Conservation (phyloP, 2,113 vertebrate species). For the Notiomystis cincta region DNA sequence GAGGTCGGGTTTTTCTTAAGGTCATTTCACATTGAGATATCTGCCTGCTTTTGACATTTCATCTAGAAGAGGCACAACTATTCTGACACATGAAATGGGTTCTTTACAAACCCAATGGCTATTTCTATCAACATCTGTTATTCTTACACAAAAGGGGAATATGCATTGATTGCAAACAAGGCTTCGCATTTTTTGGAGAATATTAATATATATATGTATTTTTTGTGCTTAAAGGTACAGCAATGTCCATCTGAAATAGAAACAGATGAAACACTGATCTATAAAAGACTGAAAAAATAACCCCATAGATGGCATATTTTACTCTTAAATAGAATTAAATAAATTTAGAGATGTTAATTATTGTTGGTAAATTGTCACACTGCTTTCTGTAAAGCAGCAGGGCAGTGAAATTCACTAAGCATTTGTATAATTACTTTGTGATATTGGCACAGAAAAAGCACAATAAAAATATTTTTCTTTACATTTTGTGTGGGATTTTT, state of each 20-base stretch:
- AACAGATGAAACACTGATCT: not conserved
- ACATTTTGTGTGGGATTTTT: not conserved
- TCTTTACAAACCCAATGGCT: conserved; percentile 74
- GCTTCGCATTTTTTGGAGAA: not conserved
- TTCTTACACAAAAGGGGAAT: conserved; percentile 65
- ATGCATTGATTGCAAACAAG: conserved; percentile 65
- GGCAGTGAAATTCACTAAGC: conserved; percentile 4
- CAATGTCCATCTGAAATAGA: not conserved
- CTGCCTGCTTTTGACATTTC: conserved; percentile 73
- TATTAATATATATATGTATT: conserved; percentile 43
- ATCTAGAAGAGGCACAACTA: conserved; percentile 67
- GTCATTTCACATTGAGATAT: conserved; percentile 74
- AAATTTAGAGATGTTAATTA: not conserved
- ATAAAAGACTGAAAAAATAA: not conserved
- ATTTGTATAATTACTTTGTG: conserved; percentile 20
- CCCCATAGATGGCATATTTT: not conserved
- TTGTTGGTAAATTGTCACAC: not conserved
- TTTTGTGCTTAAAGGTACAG: conserved; percentile 55
- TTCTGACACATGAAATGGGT: conserved; percentile 76
- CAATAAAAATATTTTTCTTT: conserved; percentile 27
- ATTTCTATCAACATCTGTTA: conserved; percentile 74
- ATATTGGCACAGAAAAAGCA: not conserved
- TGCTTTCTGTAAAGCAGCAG: conserved; percentile 11
- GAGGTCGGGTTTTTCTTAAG: conserved; percentile 74
- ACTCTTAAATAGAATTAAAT: not conserved